Base-by-base conservation (phyloP, 2,797 vertebrate species). In the Meda fulgida region DNA sequence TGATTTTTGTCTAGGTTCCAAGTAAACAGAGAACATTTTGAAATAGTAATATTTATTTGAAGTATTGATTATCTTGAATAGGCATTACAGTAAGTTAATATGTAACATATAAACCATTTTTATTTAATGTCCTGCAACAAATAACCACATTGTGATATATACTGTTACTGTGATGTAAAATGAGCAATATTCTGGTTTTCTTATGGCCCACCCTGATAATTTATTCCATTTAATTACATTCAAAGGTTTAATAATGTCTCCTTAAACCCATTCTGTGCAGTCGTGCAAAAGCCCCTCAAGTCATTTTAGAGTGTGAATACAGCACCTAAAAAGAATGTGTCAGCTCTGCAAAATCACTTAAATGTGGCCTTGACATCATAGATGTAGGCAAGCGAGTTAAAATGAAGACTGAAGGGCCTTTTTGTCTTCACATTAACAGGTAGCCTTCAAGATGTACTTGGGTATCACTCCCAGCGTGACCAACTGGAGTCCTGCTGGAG, bases 381-480 rank as follows among this genome's bases (percentile, higher is more conserved):
- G 38, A 78, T 70, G 46, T 80, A 29, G 60, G 34, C 34, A 55
- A 69, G 63, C 18, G n/a, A 84, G n/a, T 77, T 84, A 40, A 58
- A 13, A 84, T 40, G 19, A 48, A 19, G 29, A 79, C 38, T 78
- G 36, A 48, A 82, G 26, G 4, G 38, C 58, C 31, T 36, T 26
- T 40, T 34, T 7, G 6, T 66, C 6, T 78, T 79, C 8, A 40
- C 70, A 10, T 36, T 77, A 16, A 76, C 92, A 99, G 98, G 96
- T 98, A 86, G 98, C 97, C 0, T 99, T 99, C 91, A 99, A 99
- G 93, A 99, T 97, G 97, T 99, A 99, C 91, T 92, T 99, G 91
- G 98, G 98, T 87, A 93, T 97, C 92, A 99, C 98, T 75, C 98
- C 98, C 0, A 99, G 97, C 80, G 97, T 99, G 94, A 99, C 98